Conservation (phyloP, 2,797 vertebrate genomes). For the Ptychobarbus kaznakovi region DNA sequence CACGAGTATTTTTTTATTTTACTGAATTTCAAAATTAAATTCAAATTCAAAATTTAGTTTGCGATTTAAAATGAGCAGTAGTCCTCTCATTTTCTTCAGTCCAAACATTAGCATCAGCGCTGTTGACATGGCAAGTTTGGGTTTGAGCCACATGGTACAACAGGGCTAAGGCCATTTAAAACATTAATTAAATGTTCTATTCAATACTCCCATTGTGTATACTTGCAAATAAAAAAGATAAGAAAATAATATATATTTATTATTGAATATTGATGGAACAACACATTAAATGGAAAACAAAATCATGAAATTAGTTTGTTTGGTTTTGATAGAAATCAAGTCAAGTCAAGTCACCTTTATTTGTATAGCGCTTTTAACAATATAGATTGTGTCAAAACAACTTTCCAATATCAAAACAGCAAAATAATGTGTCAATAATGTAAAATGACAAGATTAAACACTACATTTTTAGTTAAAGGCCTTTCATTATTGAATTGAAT, state of each 20-base stretch:
- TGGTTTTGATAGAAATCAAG: not conserved
- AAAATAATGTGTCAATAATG: too few species aligned
- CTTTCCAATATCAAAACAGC: too few species aligned
- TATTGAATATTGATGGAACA: not conserved
- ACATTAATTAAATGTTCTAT: not conserved
- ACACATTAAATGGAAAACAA: not conserved
- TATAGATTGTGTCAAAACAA: too few species aligned
- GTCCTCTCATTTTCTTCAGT: not conserved
- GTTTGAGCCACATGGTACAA: not conserved
- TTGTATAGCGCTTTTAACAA: too few species aligned
- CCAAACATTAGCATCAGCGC: not conserved
- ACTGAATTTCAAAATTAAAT: not conserved
- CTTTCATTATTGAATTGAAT: too few species aligned
- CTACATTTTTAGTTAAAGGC: too few species aligned
- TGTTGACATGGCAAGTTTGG: not conserved
- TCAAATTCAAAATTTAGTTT: not conserved
- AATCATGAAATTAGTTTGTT: not conserved
- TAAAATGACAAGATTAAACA: too few species aligned
- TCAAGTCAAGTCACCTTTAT: too few species aligned
- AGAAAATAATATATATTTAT: not conserved
- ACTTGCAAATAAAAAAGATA: not conserved
- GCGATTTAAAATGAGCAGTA: not conserved
- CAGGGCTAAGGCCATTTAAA: not conserved
- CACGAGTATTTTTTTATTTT: not conserved
- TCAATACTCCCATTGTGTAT: not conserved